These are phyloP conservation scores for Phalacrocorax brasilianus DNA, from an alignment of 2,113 vertebrate genomes.

Conservation along the genomic window DNA sequence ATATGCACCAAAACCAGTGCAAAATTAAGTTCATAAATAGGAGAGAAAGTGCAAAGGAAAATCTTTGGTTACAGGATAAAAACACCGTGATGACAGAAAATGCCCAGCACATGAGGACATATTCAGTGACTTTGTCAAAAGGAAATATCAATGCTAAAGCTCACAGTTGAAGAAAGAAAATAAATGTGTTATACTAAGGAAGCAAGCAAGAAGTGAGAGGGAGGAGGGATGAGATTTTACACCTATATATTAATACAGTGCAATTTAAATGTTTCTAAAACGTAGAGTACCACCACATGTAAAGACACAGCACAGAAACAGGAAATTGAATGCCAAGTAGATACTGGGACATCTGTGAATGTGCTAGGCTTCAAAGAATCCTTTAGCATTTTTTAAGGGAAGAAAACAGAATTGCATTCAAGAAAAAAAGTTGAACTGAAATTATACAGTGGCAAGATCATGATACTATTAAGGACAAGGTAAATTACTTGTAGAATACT, in stretches of 20 bases:
- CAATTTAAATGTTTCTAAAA: neutral
- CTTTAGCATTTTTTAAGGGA: neutral
- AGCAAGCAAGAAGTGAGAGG: neutral
- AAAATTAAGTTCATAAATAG: neutral
- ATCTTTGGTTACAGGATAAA: neutral
- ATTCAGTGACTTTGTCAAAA: neutral
- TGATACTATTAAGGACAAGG: neutral
- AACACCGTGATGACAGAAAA: neutral
- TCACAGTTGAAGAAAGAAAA: neutral
- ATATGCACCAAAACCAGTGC: neutral
- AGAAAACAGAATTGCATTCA: neutral
- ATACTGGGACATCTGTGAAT: neutral
- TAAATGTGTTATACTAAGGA: neutral
- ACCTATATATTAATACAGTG: neutral
- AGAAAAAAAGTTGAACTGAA: neutral
- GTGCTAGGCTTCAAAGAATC: neutral
- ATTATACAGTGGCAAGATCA: neutral
- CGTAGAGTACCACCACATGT: neutral
- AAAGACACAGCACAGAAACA: neutral
- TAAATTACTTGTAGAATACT: neutral
- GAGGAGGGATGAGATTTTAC: neutral
- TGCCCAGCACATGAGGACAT: neutral
- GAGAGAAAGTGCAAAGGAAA: neutral
- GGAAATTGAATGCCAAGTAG: neutral
- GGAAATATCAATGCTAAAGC: neutral